phyloP scores from a whole-genome alignment of 2,797 vertebrate genomes.

The Danio jaintianensis region DNA sequence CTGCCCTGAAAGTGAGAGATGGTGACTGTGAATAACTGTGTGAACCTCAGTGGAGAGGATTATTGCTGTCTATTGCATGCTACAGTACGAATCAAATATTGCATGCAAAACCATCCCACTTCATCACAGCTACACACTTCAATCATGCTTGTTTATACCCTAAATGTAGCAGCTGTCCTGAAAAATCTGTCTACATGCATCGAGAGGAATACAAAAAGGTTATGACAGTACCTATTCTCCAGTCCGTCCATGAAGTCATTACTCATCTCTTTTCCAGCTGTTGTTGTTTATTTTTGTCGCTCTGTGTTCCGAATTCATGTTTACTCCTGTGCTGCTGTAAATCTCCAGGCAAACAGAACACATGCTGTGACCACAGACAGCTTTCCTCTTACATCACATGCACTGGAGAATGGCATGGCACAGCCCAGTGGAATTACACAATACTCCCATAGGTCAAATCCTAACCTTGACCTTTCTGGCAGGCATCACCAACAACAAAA shows the following conservation, averaged over 20 bases:
- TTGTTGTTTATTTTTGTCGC: constrained; percentile 47
- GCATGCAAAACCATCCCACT: neutral
- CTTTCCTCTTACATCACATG: constrained; percentile 56
- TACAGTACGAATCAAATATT: constrained; percentile 17
- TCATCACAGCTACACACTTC: neutral
- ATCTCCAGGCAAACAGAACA: constrained; percentile 45
- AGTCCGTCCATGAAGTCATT: constrained; percentile 26
- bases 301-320: constrained; percentile 41
- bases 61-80: constrained; percentile 4
- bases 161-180: neutral
- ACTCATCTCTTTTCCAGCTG: constrained; percentile 44
- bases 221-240: constrained; percentile 35
- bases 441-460: constrained; percentile 27
- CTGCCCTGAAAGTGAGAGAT: constrained; percentile 54
- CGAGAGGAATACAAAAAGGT: constrained; percentile 9
- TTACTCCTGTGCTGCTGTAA: constrained; percentile 59
- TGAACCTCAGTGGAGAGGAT: constrained; percentile 31
- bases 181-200: neutral
- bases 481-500: neutral
- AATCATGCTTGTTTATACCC: constrained; percentile 17
- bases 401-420: constrained; percentile 29
- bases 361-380: constrained; percentile 45
- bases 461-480: constrained; percentile 19
- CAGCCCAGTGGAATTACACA: constrained; percentile 42
- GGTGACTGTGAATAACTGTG: constrained; percentile 31